phyloP scores from a whole-genome alignment of 2,113 vertebrate genomes.

The Eptatretus burgeri region DNA sequence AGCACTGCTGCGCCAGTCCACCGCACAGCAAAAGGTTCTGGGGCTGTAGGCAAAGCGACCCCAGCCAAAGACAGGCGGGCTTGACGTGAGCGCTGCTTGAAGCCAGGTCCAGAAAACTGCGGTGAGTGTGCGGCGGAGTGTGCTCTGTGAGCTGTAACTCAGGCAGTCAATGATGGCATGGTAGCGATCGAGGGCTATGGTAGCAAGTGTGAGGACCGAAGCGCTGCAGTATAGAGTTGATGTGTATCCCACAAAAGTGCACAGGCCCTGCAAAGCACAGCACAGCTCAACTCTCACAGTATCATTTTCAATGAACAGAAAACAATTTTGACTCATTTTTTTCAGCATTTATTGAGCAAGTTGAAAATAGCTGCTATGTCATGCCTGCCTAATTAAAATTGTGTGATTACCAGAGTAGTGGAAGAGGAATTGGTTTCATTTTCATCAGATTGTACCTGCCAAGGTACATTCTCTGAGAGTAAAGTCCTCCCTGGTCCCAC shows the following conservation, averaged over 20 bases:
- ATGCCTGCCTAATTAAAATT: too few species aligned
- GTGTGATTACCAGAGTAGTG: too few species aligned
- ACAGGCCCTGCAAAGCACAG: constrained; percentile 19
- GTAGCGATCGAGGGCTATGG: constrained; percentile 31
- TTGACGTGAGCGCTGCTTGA: constrained; percentile 24
- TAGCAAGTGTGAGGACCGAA: constrained; percentile 27
- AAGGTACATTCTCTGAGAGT: too few species aligned
- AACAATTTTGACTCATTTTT: rapidly evolving
- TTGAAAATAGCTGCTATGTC: too few species aligned
- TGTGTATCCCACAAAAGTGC: constrained; percentile 25
- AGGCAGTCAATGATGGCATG: constrained; percentile 24
- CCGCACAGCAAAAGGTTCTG: constrained; percentile 19
- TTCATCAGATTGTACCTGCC: too few species aligned
- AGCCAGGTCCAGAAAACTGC: constrained; percentile 36
- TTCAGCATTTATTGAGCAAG: constrained; percentile 2
- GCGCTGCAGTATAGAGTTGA: constrained; percentile 35
- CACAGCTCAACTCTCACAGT: not conserved
- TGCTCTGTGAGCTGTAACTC: constrained; percentile 26
- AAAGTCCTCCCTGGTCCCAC: too few species aligned
- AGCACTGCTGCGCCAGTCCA: constrained; percentile 21
- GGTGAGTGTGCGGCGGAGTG: constrained; percentile 16
- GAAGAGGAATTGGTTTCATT: too few species aligned
- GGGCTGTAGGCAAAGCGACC: constrained; percentile 19
- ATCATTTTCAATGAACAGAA: too few species aligned
- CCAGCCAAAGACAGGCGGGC: constrained; percentile 31